Percentiles rank a stretch among this genome's conserved stretches.
Conservation (phyloP, 2,888 invertebrate species). For the Leptopilina drosophilae region DNA sequence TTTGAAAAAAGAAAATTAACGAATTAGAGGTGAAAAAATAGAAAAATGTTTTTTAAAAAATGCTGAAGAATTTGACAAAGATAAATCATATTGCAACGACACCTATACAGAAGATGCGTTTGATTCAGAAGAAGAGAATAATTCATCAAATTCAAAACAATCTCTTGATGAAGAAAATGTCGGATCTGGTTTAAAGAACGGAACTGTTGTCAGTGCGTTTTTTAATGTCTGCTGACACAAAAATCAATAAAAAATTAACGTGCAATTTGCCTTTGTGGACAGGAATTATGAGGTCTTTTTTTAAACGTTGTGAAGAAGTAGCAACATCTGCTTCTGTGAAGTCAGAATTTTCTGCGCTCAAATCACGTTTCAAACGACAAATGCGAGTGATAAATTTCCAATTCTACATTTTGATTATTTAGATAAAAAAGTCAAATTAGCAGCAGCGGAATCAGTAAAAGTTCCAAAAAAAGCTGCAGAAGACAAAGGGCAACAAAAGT, state of each 20-base stretch:
- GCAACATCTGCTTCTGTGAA: not conserved
- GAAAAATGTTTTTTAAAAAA: no score
- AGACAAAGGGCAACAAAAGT: not conserved
- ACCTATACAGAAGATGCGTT: no score
- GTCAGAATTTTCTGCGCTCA: not conserved
- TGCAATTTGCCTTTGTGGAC: conserved; percentile 1
- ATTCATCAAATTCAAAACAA: no score
- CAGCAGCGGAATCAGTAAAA: not conserved
- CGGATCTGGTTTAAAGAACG: not conserved
- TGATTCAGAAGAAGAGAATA: no score
- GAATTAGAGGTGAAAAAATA: no score
- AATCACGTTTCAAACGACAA: not conserved
- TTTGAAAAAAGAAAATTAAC: no score
- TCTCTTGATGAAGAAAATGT: no score
- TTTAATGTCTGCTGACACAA: not conserved
- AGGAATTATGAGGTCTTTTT: not conserved
- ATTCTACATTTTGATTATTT: not conserved
- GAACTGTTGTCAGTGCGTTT: not conserved
- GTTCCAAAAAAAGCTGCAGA: not conserved
- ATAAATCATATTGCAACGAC: no score
- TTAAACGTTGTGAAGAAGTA: not conserved
- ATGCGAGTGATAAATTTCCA: not conserved
- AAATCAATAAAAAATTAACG: not conserved
- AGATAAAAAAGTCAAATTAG: not conserved
- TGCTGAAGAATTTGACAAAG: no score